Base-by-base conservation (phyloP, 2,113 vertebrate species). In the Marmota flaviventris region DNA sequence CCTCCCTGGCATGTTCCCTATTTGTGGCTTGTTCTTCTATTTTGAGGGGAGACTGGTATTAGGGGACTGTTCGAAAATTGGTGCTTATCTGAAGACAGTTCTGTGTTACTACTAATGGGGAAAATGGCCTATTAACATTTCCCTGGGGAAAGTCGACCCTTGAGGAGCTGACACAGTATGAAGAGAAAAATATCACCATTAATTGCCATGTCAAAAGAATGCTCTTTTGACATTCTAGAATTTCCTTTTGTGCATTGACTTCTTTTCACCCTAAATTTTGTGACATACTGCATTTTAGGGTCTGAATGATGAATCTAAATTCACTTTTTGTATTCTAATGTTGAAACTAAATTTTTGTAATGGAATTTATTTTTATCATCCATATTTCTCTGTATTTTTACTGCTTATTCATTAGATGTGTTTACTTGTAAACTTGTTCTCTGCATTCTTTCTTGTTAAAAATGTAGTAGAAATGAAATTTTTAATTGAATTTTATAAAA, bases 61-160 rank as follows among this genome's bases (percentile, higher is more conserved):
- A 51, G 85, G 51, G 84, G 27, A 94, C 73, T 45, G 25, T 91
- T 93, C 70, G 51, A 67, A 88, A 93, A 67, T 63, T 37, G 56
- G 39, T 77, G 1, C 56, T 58, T 51, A 3, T 67, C 69, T 93
- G 83, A 81, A 92, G 69, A 92, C 4, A 70, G 42, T 27, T 56
- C 63, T 89, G 0, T 22, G 29, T 61, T 93, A 20, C 65, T 75
- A 24, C 29, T 65, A 76, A 51, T 70, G 75, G 77, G 48, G 45
- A 96, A 45, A 76, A 81, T 87, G 63, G 34, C 32, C 83, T 78
- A 8, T 78, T 84, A 29, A 53, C 51, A 69, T 95, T 72, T 92
- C 78, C 48, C 53, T 17, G 4, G 51, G 37, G 72, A 29, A 85
- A 81, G 70, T 51, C 82, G 72, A 1, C 61, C 72, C 56, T 56